Percentiles rank a stretch among this genome's conserved stretches.
Conservation (phyloP, 2,113 vertebrate genomes). For the Pomatorhinus ruficollis region DNA sequence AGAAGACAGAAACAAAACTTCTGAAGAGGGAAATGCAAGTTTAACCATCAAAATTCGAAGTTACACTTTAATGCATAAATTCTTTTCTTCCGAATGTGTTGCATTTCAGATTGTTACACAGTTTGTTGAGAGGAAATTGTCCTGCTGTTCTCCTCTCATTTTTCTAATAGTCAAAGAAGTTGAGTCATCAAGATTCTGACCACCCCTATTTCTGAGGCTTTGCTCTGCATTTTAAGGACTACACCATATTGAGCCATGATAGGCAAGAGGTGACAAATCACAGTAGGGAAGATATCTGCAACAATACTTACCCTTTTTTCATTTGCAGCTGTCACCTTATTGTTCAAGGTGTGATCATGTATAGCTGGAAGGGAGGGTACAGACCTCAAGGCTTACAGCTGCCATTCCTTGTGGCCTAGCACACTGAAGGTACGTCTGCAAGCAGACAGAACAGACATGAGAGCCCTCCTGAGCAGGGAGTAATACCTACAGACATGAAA, state of each 20-base stretch:
- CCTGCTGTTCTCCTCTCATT: background rate
- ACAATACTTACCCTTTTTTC: background rate
- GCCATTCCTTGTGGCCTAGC: constrained; percentile 2
- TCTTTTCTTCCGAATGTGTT: background rate
- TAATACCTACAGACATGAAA: accelerated
- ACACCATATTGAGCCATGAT: background rate
- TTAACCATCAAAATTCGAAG: background rate
- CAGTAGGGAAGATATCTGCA: background rate
- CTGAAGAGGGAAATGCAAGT: background rate
- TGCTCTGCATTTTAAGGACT: background rate
- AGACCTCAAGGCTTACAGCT: constrained; percentile 55
- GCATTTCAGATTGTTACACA: background rate
- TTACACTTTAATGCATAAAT: background rate
- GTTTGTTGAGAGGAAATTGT: background rate
- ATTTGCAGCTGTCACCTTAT: background rate
- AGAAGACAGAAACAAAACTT: background rate
- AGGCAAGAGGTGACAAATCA: background rate
- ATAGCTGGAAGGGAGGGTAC: background rate
- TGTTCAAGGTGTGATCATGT: background rate
- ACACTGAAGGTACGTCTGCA: constrained; percentile 28
- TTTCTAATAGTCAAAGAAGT: background rate
- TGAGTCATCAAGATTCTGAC: background rate
- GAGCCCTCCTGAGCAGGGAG: background rate
- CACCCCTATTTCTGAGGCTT: background rate
- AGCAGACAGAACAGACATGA: background rate